Base-by-base conservation (phyloP, 2,797 vertebrate species). In the Neosilurus mollespiculum region DNA sequence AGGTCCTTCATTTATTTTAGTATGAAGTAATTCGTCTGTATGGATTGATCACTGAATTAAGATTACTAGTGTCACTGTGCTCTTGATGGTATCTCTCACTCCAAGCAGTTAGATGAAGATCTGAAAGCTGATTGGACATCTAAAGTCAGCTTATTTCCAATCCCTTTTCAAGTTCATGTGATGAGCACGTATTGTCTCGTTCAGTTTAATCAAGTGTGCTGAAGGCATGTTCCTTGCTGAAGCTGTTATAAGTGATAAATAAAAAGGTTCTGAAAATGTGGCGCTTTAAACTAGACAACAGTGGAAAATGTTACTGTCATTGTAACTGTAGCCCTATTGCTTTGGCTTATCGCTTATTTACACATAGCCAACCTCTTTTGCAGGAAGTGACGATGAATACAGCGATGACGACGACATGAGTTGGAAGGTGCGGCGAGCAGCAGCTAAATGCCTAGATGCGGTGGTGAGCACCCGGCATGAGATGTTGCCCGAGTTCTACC, bases 371-470 rank as follows among this genome's bases (percentile, higher is more conserved):
- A 20, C 26, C 56, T 6, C 6, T 14, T 64, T 72, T 64, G 70
- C 84, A 97, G 96, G 96, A 89, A 97, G 98, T 0, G 98, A 99
- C 62, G 98, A 99, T 81, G 98, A 99, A 91, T 99, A 99, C 91
- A 99, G 98, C n/a, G 98, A 99, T 70, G 98, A 99, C n/a, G 98
- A 99, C 83, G 98, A 99, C 92, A 99, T 99, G 97, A 99, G 98
- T 90, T 99, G 98, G 98, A 99, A 99, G 94, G 98, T 99, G 83
- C 95, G 98, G 1, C 95, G 97, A 66, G 97, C 98, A 62, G 97
- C 96, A n/a, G 98, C 98, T 1, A 99, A 99, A 88, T 99, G 98
- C 90, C 90, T 99, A 90, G 98, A 99, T 84, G 98, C 97, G 0
- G 97, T 99, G 16, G 97, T 99, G 64, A 98, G 97, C 83, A 99